These are phyloP conservation scores for Brienomyrus brachyistius DNA, from an alignment of 2,113 vertebrate species.

Conservation along the genomic window DNA sequence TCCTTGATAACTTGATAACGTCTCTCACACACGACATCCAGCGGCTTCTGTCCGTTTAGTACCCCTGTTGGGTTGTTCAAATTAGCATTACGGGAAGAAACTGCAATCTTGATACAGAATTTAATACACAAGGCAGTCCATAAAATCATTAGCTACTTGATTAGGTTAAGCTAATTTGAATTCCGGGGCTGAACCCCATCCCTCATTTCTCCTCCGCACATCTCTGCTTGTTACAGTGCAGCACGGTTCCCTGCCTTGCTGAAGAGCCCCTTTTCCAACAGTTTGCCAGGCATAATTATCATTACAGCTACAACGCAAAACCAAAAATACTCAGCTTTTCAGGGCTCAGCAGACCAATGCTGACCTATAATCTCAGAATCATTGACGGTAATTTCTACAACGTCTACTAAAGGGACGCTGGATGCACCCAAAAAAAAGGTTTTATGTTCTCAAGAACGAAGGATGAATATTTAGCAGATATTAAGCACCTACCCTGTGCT, in stretches of 20 bases:
- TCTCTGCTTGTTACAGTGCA: neutral
- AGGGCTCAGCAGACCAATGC: neutral
- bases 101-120: neutral
- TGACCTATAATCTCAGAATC: neutral
- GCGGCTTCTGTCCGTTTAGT: conserved; percentile 7
- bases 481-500: neutral
- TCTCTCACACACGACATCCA: conserved; percentile 31
- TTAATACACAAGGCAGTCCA: neutral
- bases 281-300: neutral
- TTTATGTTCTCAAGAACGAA: neutral
- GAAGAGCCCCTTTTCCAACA: neutral
- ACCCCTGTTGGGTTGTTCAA: neutral
- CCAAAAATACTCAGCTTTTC: neutral
- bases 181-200: neutral
- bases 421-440: neutral
- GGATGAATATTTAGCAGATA: neutral
- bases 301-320: neutral
- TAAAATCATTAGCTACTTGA: neutral
- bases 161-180: neutral
- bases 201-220: neutral
- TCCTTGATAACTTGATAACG: conserved; percentile 38
- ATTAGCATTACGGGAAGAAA: neutral
- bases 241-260: neutral
- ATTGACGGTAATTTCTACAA: neutral
- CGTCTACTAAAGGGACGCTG: neutral